Percentiles rank a stretch among this genome's conserved stretches.
Conservation (phyloP, 2,797 vertebrate genomes). For the Acipenser ruthenus region DNA sequence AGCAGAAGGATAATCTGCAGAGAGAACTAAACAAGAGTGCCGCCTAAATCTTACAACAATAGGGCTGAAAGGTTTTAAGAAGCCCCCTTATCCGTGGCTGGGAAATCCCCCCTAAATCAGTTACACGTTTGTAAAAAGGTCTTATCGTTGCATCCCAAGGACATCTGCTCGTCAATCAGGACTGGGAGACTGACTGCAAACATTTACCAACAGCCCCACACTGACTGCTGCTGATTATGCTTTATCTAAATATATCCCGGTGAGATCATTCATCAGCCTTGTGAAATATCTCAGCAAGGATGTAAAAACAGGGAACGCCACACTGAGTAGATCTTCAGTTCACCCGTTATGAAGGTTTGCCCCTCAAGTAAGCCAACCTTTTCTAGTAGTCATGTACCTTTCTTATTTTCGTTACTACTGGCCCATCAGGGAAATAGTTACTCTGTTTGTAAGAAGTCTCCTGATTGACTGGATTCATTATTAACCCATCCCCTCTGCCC, state of each 20-base stretch:
- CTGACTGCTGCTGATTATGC: slow-evolving; percentile 43
- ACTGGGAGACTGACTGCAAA: slow-evolving; percentile 29
- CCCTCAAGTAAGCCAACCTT: neutral
- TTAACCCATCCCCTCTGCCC: neutral
- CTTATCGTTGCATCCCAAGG: neutral
- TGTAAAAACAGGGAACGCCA: slow-evolving; percentile 18
- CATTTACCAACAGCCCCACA: slow-evolving; percentile 49
- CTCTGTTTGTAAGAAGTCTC: neutral
- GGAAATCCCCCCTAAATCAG: slow-evolving; percentile 37
- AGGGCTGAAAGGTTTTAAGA: slow-evolving; percentile 39
- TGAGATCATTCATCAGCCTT: slow-evolving; percentile 51
- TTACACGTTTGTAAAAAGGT: slow-evolving; percentile 20
- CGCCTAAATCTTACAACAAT: slow-evolving; percentile 30
- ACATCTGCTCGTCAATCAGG: slow-evolving; percentile 19
- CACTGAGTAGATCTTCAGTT: neutral
- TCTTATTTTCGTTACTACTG: neutral
- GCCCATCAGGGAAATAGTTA: neutral
- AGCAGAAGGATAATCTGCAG: neutral
- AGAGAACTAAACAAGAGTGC: neutral
- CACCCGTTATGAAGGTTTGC: neutral
- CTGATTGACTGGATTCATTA: neutral
- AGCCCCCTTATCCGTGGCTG: slow-evolving; percentile 27
- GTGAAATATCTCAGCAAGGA: slow-evolving; percentile 47
- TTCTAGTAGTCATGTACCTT: neutral
- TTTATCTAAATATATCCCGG: slow-evolving; percentile 59